These are phyloP conservation scores for Papilio dardanus DNA, from an alignment of 1,140 invertebrate genomes.

Conservation along the genomic window DNA sequence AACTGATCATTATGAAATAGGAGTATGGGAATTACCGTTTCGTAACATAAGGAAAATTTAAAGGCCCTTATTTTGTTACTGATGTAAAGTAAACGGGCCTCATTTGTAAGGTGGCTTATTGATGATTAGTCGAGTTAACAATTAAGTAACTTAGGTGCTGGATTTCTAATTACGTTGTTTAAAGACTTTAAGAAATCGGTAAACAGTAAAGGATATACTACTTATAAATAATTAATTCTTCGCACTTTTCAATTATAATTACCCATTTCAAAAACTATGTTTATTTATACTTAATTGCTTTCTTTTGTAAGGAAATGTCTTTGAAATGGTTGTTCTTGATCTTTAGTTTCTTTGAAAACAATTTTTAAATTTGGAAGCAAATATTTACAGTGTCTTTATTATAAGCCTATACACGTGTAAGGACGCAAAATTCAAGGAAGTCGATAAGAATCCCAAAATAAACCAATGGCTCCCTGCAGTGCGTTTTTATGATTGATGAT, in stretches of 20 bases:
- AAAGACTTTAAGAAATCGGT: too few species aligned
- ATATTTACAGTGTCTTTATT: not conserved
- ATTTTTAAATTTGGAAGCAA: not conserved
- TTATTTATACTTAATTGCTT: not conserved
- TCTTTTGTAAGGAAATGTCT: too few species aligned
- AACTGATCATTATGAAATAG: not conserved
- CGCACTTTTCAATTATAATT: too few species aligned
- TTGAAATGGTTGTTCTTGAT: too few species aligned
- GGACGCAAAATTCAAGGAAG: not conserved
- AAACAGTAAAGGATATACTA: too few species aligned
- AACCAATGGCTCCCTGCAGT: not conserved
- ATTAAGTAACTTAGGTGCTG: too few species aligned
- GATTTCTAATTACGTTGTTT: too few species aligned
- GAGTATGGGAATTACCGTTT: slow-evolving; percentile 27
- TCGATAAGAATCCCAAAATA: not conserved
- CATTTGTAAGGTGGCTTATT: not conserved
- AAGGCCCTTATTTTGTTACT: not conserved
- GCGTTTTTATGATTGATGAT: not conserved
- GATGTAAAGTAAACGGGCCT: not conserved
- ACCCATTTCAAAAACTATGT: not conserved
- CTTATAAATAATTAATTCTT: too few species aligned
- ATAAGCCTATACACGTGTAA: not conserved
- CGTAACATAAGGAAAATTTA: slow-evolving; percentile 30
- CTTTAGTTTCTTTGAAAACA: not conserved
- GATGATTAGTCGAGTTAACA: too few species aligned